These are phyloP conservation scores for Spinus olivaceus DNA, from an alignment of 2,797 vertebrate species.

Conservation along the genomic window DNA sequence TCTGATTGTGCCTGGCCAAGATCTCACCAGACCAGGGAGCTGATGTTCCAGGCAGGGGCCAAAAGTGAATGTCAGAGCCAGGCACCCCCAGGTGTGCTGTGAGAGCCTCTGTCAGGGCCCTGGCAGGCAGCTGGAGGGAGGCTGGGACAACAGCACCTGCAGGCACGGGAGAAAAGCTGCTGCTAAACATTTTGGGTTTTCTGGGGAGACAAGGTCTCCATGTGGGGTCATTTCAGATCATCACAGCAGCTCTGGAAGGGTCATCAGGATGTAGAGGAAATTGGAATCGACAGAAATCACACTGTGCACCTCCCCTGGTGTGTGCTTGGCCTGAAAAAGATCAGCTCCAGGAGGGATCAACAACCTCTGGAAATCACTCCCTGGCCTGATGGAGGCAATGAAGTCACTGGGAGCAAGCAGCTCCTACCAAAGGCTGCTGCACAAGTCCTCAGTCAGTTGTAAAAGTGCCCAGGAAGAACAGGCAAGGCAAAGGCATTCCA, in stretches of 20 bases:
- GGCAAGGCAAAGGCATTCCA: not conserved
- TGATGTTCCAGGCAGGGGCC: not conserved
- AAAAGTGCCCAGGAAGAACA: not conserved
- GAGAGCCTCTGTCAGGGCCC: not conserved
- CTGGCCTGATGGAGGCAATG: not conserved
- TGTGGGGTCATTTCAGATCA: not conserved
- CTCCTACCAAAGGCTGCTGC: not conserved
- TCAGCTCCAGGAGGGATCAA: not conserved
- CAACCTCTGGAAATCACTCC: not conserved
- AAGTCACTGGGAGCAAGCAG: not conserved
- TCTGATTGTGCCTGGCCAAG: not conserved
- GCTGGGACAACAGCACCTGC: not conserved
- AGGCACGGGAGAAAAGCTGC: not conserved
- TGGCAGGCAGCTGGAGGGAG: not conserved
- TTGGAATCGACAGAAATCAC: not conserved
- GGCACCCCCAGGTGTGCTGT: not conserved
- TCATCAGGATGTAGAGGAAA: not conserved
- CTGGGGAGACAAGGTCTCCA: not conserved
- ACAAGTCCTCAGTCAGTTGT: not conserved
- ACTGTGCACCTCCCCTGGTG: accelerated
- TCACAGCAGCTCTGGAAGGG: not conserved
- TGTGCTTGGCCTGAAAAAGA: not conserved
- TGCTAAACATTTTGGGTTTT: not conserved
- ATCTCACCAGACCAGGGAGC: not conserved
- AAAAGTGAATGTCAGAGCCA: accelerated